Conservation (phyloP, 2,888 invertebrate genomes). For the Lampropteryx suffumata region DNA sequence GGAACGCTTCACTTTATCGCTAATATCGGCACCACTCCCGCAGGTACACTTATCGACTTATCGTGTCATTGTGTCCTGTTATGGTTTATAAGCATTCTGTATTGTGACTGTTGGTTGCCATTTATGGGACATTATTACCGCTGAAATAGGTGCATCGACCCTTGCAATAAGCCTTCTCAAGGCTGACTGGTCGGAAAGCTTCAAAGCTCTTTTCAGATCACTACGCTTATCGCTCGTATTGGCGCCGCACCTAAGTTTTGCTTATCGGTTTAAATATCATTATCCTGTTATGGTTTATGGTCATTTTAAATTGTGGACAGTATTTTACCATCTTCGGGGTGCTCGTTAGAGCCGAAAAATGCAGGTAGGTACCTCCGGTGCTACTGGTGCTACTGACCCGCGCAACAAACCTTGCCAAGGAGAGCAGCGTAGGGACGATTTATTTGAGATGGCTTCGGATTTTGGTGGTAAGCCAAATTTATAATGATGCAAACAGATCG, state of each 20-base stretch:
- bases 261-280: slow-evolving; percentile 42
- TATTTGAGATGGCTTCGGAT: background rate
- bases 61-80: slow-evolving; percentile 51
- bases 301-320: slow-evolving; percentile 41
- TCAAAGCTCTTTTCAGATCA: background rate
- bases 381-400: slow-evolving; percentile 6
- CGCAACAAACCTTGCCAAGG: slow-evolving; percentile 2
- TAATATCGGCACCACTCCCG: slow-evolving; percentile 6
- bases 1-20: slow-evolving; percentile 10
- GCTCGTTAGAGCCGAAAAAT: slow-evolving; percentile 44
- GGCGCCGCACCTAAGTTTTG: background rate
- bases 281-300: slow-evolving; percentile 58
- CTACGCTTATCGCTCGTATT: background rate
- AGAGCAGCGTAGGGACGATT: background rate
- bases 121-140: slow-evolving; percentile 55
- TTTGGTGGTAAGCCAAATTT: slow-evolving; percentile 1
- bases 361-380: no score
- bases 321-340: slow-evolving; percentile 49
- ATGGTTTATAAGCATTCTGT: slow-evolving; percentile 55
- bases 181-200: background rate
- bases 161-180: background rate
- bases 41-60: slow-evolving; percentile 3
- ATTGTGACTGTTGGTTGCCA: slow-evolving; percentile 40
- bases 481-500: background rate
- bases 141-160: slow-evolving; percentile 12